Conservation (phyloP, 2,888 invertebrate genomes). For the Mactromeris polynyma region DNA sequence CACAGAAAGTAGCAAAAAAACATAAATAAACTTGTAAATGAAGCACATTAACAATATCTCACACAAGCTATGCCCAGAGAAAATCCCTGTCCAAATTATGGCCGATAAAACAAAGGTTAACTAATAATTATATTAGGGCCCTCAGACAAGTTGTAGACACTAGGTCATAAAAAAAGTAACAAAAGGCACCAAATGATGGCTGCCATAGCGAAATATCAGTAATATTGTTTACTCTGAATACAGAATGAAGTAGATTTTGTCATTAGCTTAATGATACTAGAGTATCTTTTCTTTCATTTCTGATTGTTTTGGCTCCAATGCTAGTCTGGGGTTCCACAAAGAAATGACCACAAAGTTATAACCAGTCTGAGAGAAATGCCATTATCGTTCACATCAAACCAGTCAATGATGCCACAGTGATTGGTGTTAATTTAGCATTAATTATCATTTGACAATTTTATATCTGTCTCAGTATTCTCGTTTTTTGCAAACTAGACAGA, state of each 20-base stretch:
- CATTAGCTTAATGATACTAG: neutral
- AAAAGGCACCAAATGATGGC: neutral
- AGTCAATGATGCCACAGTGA: neutral
- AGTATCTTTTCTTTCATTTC: conserved; percentile 19
- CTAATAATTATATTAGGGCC: neutral
- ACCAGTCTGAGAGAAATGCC: neutral
- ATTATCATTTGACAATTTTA: too few relatives aligned
- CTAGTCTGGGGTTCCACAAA: neutral
- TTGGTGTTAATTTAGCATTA: too few relatives aligned
- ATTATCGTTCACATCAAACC: neutral
- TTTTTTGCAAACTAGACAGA: too few relatives aligned
- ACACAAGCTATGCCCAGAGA: neutral
- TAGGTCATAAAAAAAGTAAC: neutral
- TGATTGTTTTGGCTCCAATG: conserved; percentile 18
- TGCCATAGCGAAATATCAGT: neutral
- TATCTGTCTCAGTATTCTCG: too few relatives aligned
- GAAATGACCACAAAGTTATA: conserved; percentile 1
- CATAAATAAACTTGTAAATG: neutral
- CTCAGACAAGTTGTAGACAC: neutral
- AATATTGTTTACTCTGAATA: conserved; percentile 1
- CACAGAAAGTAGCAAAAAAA: neutral
- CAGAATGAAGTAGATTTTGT: neutral
- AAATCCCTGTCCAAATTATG: neutral
- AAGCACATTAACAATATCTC: neutral
- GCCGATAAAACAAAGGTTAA: neutral